A percentile compares a stretch with the other conserved stretches of the same genome.
These are phyloP conservation scores for Camponotus floridanus DNA, from an alignment of 1,140 invertebrate species.

Conservation along the genomic window DNA sequence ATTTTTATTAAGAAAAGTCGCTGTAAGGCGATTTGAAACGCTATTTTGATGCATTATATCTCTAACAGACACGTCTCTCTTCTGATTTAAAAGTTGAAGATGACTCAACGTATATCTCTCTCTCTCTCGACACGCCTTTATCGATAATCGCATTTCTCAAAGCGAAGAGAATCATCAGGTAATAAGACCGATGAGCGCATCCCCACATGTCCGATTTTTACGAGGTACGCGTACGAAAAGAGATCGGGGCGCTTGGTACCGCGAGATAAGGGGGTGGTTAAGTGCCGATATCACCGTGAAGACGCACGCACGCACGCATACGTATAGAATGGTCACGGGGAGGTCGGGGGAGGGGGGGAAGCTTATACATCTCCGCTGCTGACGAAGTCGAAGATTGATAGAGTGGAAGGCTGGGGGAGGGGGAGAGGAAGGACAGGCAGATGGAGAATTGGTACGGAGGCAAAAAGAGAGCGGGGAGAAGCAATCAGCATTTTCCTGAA, in stretches of 20 bases:
- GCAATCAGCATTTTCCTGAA: constrained; percentile 84
- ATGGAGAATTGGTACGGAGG: constrained; percentile 55
- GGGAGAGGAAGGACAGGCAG: constrained; percentile 40
- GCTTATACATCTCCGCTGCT: constrained; percentile 40
- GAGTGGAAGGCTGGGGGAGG: constrained; percentile 35
- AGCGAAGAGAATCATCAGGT: neutral
- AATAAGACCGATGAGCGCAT: constrained; percentile 31
- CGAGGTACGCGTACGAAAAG: neutral
- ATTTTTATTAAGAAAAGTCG: constrained; percentile 48
- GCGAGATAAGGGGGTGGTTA: constrained; percentile 31
- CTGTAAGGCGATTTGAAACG: neutral
- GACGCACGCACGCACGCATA: constrained; percentile 14
- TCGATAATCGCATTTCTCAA: neutral
- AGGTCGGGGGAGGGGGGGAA: neutral
- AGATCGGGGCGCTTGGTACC: neutral
- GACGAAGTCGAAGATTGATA: constrained; percentile 75
- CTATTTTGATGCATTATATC: constrained; percentile 8
- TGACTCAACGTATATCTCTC: neutral
- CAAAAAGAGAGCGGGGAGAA: constrained; percentile 69
- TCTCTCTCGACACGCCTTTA: too few species aligned
- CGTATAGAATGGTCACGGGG: too few species aligned
- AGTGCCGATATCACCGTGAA: neutral
- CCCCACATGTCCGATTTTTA: neutral
- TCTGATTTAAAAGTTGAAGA: neutral
- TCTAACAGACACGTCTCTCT: neutral